Conservation (phyloP, 2,113 vertebrate species). For the Xiphorhynchus elegans region DNA sequence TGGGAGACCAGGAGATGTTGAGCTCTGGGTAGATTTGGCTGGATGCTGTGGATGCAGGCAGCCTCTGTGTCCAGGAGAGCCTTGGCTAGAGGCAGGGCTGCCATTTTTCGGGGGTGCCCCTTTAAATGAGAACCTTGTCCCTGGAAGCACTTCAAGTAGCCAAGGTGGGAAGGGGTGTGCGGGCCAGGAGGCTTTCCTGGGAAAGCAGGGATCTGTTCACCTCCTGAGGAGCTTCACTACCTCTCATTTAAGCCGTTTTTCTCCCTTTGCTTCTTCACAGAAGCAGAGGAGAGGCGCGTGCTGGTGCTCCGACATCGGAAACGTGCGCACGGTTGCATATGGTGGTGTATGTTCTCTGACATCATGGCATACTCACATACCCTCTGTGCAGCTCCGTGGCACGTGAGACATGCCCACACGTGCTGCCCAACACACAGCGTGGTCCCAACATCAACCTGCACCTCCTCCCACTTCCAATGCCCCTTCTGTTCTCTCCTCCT, state of each 20-base stretch:
- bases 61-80: not conserved
- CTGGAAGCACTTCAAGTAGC: conserved; percentile 22
- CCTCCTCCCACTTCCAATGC: not conserved
- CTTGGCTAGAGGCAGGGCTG: not conserved
- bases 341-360: conserved; percentile 34
- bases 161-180: not conserved
- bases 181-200: not conserved
- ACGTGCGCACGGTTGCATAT: not conserved
- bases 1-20: not conserved
- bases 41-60: not conserved
- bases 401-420: not conserved
- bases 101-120: not conserved
- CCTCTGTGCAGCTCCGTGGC: not conserved
- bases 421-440: not conserved
- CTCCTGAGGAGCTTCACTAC: not conserved
- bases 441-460: not conserved
- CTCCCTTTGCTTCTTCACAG: not conserved
- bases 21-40: not conserved
- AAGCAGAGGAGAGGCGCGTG: not conserved
- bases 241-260: not conserved
- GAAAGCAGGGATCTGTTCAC: not conserved
- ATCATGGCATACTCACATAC: not conserved
- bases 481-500: not conserved
- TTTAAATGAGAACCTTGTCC: conserved; percentile 35
- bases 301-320: not conserved